These are phyloP conservation scores for Meandrina meandrites DNA, from an alignment of 92 coral and sea anemone genomes.

Conservation along the genomic window DNA sequence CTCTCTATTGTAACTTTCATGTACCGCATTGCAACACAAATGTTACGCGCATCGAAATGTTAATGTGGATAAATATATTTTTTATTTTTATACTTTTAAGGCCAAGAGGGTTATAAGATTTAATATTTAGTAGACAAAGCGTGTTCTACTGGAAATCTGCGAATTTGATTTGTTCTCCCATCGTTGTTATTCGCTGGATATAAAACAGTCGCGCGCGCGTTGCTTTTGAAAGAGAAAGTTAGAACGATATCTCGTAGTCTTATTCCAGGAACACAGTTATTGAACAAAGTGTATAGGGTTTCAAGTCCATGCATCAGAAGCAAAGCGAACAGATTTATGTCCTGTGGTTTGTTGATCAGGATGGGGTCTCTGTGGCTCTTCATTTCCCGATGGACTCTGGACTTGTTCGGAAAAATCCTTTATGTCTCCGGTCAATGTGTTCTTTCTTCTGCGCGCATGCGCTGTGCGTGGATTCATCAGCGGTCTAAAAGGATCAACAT, in stretches of 20 bases:
- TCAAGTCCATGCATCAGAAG: constrained; percentile 27
- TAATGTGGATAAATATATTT: not conserved
- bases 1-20: not conserved
- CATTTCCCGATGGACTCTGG: not conserved
- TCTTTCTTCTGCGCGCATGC: constrained; percentile 42
- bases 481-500: constrained; percentile 35
- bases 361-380: not conserved
- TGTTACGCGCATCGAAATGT: not conserved
- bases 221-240: no score
- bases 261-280: no score
- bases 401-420: not conserved
- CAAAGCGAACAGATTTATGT: constrained; percentile 23
- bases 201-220: no score
- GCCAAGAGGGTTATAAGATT: not conserved
- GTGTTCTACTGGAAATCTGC: no score
- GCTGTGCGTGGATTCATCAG: constrained; percentile 52
- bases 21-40: not conserved
- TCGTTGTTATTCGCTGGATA: no score
- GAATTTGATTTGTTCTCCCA: no score
- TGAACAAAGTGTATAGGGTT: not conserved
- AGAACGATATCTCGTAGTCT: no score
- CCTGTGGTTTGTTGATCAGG: not conserved
- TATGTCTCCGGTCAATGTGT: constrained; percentile 10
- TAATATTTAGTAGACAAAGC: not conserved
- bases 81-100: not conserved